These are phyloP conservation scores for Acromyrmex echinatior DNA, from an alignment of 1,140 invertebrate genomes.

Conservation along the genomic window DNA sequence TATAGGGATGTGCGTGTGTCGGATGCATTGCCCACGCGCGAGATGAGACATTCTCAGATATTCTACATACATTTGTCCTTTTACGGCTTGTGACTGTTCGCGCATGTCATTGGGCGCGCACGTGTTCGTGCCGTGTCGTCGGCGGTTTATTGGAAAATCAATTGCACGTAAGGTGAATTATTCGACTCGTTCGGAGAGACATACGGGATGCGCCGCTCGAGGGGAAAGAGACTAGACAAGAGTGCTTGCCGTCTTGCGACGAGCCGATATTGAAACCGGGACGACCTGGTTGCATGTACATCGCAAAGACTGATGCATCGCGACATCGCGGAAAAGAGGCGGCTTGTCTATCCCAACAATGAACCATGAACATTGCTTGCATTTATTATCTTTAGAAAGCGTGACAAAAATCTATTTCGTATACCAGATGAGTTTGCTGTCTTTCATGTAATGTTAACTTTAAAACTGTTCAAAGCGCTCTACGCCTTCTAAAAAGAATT, in stretches of 20 bases:
- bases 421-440: slow-evolving; percentile 19
- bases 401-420: not conserved
- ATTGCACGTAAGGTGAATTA: slow-evolving; percentile 71
- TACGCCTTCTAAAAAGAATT: not conserved
- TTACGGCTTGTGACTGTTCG: slow-evolving; percentile 9
- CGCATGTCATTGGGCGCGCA: not conserved
- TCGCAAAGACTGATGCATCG: slow-evolving; percentile 33
- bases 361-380: slow-evolving; percentile 4
- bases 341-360: not conserved
- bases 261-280: slow-evolving; percentile 52
- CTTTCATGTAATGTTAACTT: not conserved
- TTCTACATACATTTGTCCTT: slow-evolving; percentile 43
- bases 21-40: slow-evolving; percentile 27
- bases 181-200: slow-evolving; percentile 48
- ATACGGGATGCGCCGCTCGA: slow-evolving; percentile 15
- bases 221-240: slow-evolving; percentile 33
- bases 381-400: not conserved
- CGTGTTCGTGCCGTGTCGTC: slow-evolving; percentile 30
- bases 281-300: slow-evolving; percentile 27
- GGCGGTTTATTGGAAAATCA: slow-evolving; percentile 68
- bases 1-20: not conserved
- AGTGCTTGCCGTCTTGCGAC: slow-evolving; percentile 15
- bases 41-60: slow-evolving; percentile 9
- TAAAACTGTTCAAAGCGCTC: not conserved
- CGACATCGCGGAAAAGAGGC: slow-evolving; percentile 23